Evolutionary conservation across 2,797 vertebrate genomes (phyloP), one percentile per base, ranked within the genome.

Genomic region (Sebastes reedi): DNA sequence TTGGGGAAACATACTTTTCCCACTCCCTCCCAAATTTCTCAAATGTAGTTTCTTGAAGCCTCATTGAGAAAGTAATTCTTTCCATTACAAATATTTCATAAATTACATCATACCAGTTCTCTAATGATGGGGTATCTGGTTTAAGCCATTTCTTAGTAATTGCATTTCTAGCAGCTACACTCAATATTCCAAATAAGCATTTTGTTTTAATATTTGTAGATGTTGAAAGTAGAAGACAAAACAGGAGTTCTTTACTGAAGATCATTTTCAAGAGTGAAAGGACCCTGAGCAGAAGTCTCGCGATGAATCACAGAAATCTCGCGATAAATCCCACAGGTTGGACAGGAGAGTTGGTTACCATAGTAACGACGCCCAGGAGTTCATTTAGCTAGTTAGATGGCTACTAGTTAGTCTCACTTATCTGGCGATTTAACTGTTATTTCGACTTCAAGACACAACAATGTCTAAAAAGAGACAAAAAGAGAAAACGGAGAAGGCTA

Each of bases 391-490:
- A 14, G 1, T 8, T 24, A 18, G 11, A 22, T 3, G 5, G 3
- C 9, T 39, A 39, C 36, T 0, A 5, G 13, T 13, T 66, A 30
- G 20, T 1, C 25, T 22, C 3, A 14, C 1, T 1, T 56, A 12
- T 29, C 2, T 6, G 8, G 22, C 16, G 1, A 27, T 59, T 54
- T 62, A 20, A 18, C 25, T 34, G 18, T 8, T 20, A 22, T 34
- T 72, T 52, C 4, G 22, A 62, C 36, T 14, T 52, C 16, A 54
- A 16, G 3, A 61, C 3, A 6, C 46, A 72, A 84, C 36, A 4
- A 96, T 95, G 95, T 82, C 81, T 2, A 90, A 55, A 84, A 95
- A 89, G 61, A 95, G 73, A 69, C 74, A n/a, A 4, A 95, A 89
- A 75, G 93, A 95, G 16, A 95, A 91, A 77, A 0, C 71, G 3